Evolutionary conservation across 2,888 invertebrate genomes (phyloP), one percentile per base, ranked within the genome.

Genomic region (Unio delphinus): DNA sequence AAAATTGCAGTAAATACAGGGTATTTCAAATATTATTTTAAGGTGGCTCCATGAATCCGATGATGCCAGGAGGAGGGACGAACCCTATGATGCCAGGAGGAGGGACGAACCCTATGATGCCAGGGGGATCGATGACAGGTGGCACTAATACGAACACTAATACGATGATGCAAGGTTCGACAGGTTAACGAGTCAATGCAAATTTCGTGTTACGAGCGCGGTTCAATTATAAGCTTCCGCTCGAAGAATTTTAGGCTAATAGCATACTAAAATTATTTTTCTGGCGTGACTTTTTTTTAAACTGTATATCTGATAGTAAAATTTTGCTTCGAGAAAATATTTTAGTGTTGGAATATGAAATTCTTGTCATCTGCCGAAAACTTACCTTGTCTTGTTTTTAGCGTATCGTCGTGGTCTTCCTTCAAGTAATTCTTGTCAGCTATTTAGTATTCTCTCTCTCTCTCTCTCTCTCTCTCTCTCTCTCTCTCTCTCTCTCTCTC

Each of bases 1-100:
- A 45, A 45, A 45, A 15, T 15, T 45, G 45, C 45, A 45, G 45
- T 45, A 45, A 45, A 45, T 11, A 45, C 15, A 15, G 15, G 15
- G 15, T 45, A 45, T 45, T 45, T 3, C 15, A 3, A 64, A 55
- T 64, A 26, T 61, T n/a, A 20, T 34, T n/a, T 23, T 8, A n/a
- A 54, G 45, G 34, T 15, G 69, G 70, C 15, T 26, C 66, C 18
- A 54, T 61, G 8, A 73, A 73, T 64, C 73, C 73, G 5, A 58
- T 73, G 69, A 73, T 70, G 69, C 69, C 69, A 18, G 69, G 76
- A 8, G 69, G 74, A 26, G 67, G 69, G 23, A 69, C 57, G 64
- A 73, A 73, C 34, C 71, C 76, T 6, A 73, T 76, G 76, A 73
- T 69, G 69, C 69, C 69, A 18, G 69, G 76, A 8, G 69, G 74